phyloP scores from a whole-genome alignment of 2,113 vertebrate species.

The Tyrannus savana region DNA sequence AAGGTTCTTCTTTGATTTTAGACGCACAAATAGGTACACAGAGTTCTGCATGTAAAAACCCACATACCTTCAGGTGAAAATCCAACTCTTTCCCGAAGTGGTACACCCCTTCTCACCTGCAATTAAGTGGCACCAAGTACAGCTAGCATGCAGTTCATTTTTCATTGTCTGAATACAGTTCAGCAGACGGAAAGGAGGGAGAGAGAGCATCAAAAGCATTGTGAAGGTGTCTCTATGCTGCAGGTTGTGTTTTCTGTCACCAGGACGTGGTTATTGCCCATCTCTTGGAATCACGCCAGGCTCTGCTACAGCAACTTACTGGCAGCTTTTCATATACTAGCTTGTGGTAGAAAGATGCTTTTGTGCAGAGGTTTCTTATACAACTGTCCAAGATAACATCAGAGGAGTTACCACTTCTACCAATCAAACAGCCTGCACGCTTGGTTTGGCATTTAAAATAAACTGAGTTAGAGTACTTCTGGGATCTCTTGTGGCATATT shows the following conservation, averaged over 20 bases:
- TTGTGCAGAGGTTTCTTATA: fast-evolving
- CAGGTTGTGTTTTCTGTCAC: neutral
- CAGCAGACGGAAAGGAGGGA: neutral
- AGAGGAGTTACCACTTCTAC: neutral
- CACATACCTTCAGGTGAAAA: neutral
- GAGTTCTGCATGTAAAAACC: neutral
- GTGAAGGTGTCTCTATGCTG: neutral
- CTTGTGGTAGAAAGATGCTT: neutral
- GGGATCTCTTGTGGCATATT: neutral
- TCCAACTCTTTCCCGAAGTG: neutral
- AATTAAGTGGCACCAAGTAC: neutral
- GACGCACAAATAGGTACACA: neutral
- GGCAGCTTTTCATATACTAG: neutral
- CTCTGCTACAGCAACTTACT: neutral
- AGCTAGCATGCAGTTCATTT: neutral
- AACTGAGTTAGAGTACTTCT: neutral
- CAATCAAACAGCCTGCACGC: neutral
- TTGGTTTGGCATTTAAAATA: neutral
- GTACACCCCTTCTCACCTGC: neutral
- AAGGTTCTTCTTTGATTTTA: neutral
- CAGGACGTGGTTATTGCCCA: fast-evolving
- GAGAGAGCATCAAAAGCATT: neutral
- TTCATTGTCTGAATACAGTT: neutral
- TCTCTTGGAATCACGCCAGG: neutral
- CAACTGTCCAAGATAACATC: neutral